Conservation (phyloP, 2,888 invertebrate genomes). For the Abscondita cerata region DNA sequence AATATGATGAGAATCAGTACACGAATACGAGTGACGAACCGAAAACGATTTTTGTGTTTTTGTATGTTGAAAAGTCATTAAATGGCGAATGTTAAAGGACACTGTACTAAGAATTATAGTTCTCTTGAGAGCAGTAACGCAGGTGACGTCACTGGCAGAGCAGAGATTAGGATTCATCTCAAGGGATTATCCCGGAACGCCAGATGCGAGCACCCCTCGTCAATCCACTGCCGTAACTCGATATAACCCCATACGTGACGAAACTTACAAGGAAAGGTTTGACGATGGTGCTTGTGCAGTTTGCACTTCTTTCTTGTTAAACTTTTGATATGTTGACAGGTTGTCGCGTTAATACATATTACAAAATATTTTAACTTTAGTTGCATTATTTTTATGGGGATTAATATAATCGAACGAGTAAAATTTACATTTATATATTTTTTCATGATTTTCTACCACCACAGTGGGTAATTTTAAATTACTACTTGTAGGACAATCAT, state of each 20-base stretch:
- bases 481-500: slow-evolving; percentile 16
- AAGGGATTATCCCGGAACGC: slow-evolving; percentile 51
- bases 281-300: slow-evolving; percentile 33
- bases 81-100: slow-evolving; percentile 38
- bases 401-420: neutral
- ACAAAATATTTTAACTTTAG: slow-evolving; percentile 3
- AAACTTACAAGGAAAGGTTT: slow-evolving; percentile 46
- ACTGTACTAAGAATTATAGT: slow-evolving; percentile 50
- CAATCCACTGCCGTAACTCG: slow-evolving; percentile 52
- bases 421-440: slow-evolving; percentile 8
- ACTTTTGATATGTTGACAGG: slow-evolving; percentile 34
- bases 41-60: slow-evolving; percentile 9
- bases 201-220: slow-evolving; percentile 50
- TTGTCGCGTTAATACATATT: slow-evolving; percentile 26
- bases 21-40: slow-evolving; percentile 20
- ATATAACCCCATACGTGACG: slow-evolving; percentile 55
- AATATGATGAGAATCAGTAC: slow-evolving; percentile 23
- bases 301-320: slow-evolving; percentile 36
- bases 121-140: slow-evolving; percentile 38
- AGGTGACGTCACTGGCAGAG: slow-evolving; percentile 54
- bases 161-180: slow-evolving; percentile 54
- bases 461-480: slow-evolving; percentile 15
- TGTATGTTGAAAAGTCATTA: slow-evolving; percentile 28
- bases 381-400: neutral
- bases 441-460: slow-evolving; percentile 14